Percentiles rank a stretch among this genome's conserved stretches.
phyloP scores from a whole-genome alignment of 2,113 vertebrate species.

The Crotalus viridis region DNA sequence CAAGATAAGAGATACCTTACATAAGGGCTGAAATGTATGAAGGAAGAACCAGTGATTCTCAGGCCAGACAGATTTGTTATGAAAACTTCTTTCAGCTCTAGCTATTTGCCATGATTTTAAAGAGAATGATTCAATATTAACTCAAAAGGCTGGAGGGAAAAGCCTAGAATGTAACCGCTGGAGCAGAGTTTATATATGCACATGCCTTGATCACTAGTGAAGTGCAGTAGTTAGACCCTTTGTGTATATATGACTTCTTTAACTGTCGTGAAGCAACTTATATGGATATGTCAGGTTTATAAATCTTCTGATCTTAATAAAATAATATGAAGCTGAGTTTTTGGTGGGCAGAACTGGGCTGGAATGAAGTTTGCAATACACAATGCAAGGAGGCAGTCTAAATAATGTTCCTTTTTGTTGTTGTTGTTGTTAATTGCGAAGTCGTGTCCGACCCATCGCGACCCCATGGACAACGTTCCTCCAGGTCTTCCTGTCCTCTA shows the following conservation, averaged over 20 bases:
- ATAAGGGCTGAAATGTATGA: not conserved
- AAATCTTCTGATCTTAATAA: not conserved
- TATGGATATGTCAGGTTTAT: not conserved
- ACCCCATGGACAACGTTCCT: too few relatives aligned
- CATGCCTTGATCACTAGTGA: not conserved
- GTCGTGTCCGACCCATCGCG: too few relatives aligned
- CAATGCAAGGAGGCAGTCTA: not conserved
- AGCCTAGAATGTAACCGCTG: not conserved
- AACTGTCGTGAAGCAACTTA: not conserved
- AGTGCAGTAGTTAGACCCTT: not conserved
- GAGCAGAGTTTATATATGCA: not conserved
- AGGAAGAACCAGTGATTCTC: not conserved
- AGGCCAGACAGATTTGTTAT: not conserved
- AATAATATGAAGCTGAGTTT: not conserved
- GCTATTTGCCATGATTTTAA: not conserved
- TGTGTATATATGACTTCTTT: not conserved
- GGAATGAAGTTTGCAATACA: not conserved
- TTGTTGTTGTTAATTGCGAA: too few relatives aligned
- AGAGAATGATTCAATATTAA: not conserved
- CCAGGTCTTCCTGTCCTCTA: too few relatives aligned
- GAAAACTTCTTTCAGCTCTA: not conserved
- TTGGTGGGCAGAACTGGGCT: not conserved
- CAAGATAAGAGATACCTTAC: not conserved
- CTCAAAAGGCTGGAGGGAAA: not conserved
- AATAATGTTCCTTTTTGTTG: not conserved